phyloP scores from a whole-genome alignment of 2,113 vertebrate genomes.

The Callorhinus ursinus region DNA sequence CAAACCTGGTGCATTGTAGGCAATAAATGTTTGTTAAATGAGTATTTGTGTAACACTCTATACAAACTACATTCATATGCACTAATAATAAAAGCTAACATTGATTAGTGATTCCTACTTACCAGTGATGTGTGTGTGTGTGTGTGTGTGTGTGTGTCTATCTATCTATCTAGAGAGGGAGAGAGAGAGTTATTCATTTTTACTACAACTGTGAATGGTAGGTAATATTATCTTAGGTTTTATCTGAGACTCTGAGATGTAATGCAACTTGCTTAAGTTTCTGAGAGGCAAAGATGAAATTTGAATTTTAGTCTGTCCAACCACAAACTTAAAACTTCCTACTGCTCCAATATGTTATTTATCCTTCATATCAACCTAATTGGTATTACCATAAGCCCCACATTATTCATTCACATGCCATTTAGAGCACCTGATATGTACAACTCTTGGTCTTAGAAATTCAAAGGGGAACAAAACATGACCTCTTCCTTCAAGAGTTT shows the following conservation, averaged over 20 bases:
- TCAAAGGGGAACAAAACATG: not conserved
- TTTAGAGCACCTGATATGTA: not conserved
- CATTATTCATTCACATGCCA: not conserved
- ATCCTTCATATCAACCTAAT: not conserved
- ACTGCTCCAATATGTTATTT: not conserved
- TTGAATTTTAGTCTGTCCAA: conserved; percentile 29
- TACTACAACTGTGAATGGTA: not conserved
- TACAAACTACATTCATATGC: not conserved
- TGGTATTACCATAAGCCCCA: not conserved
- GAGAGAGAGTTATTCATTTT: not conserved
- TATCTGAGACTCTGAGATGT: not conserved
- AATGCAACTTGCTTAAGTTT: not conserved
- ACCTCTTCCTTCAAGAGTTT: conserved; percentile 8
- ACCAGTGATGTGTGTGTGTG: not conserved
- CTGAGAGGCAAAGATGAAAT: conserved; percentile 10
- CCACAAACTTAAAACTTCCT: conserved; percentile 31
- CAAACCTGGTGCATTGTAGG: not conserved
- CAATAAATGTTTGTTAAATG: not conserved
- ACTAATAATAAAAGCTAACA: conserved; percentile 50
- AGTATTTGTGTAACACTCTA: not conserved
- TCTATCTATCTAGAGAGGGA: not conserved
- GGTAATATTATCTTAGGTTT: not conserved
- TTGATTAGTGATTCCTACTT: not conserved
- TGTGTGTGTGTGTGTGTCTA: not conserved
- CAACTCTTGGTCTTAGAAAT: not conserved